Evolutionary conservation across 2,797 vertebrate species (phyloP).

Genomic region (Paratrypauchen microcephalus): DNA sequence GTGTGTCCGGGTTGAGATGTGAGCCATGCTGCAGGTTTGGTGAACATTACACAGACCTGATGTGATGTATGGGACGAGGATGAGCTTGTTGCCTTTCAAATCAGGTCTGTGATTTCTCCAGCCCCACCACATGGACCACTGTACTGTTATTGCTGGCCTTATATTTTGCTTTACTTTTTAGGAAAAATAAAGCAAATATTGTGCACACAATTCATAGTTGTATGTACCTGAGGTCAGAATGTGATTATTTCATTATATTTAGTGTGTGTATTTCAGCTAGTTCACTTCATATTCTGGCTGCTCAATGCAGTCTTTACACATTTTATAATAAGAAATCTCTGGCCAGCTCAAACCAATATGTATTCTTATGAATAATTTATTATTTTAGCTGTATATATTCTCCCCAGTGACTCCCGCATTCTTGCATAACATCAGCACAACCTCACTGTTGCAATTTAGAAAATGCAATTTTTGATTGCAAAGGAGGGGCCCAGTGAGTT

Average conservation of each 20-base stretch:
- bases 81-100: background rate
- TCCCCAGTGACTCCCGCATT: slow-evolving; percentile 36
- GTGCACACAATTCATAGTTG: too few species aligned
- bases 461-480: background rate
- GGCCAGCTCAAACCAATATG: slow-evolving; percentile 9
- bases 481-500: background rate
- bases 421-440: slow-evolving; percentile 11
- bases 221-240: background rate
- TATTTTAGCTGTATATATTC: slow-evolving; percentile 37
- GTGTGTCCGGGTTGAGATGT: too few species aligned
- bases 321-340: slow-evolving; percentile 9
- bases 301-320: slow-evolving; percentile 2
- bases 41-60: slow-evolving; percentile 10
- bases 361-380: slow-evolving; percentile 53
- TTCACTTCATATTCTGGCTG: background rate
- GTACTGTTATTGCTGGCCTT: too few species aligned
- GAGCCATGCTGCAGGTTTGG: too few species aligned
- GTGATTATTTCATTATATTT: slow-evolving; percentile 43
- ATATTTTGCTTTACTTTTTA: too few species aligned
- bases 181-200: too few species aligned
- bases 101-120: too few species aligned
- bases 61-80: too few species aligned
- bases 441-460: slow-evolving; percentile 13
- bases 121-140: too few species aligned
- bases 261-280: slow-evolving; percentile 10